A percentile compares a stretch with the other conserved stretches of the same genome.
These are phyloP conservation scores for Chloropsis hardwickii DNA, from an alignment of 2,113 vertebrate genomes.

Conservation along the genomic window DNA sequence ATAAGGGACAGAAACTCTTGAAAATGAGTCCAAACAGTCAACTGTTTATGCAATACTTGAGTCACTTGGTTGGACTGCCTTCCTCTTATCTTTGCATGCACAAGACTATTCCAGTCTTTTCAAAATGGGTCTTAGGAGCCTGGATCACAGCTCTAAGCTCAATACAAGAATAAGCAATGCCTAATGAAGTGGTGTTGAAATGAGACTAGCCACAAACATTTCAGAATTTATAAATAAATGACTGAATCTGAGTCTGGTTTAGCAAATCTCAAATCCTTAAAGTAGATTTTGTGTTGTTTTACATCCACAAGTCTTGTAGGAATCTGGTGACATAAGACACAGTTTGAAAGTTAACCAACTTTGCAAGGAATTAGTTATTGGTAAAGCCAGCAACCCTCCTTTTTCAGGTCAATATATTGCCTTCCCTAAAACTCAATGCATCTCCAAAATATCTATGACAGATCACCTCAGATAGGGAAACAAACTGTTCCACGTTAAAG, in stretches of 20 bases:
- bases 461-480: neutral
- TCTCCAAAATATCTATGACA: neutral
- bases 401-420: neutral
- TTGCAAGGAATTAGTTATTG: neutral
- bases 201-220: neutral
- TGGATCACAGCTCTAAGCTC: neutral
- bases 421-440: neutral
- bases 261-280: neutral
- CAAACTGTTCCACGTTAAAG: neutral
- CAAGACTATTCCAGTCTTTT: neutral
- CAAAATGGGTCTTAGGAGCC: neutral
- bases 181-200: slow-evolving; percentile 22
- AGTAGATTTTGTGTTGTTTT: neutral
- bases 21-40: neutral
- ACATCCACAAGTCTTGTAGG: neutral
- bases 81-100: neutral
- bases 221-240: slow-evolving; percentile 8
- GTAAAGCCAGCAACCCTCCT: neutral
- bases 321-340: neutral
- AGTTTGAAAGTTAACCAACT: neutral
- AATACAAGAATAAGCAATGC: neutral
- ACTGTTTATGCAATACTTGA: slow-evolving; percentile 7
- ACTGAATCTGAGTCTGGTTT: neutral
- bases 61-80: neutral
- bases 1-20: neutral